Evolutionary conservation across 2,113 vertebrate genomes (phyloP).

Genomic region (Ursus arctos): DNA sequence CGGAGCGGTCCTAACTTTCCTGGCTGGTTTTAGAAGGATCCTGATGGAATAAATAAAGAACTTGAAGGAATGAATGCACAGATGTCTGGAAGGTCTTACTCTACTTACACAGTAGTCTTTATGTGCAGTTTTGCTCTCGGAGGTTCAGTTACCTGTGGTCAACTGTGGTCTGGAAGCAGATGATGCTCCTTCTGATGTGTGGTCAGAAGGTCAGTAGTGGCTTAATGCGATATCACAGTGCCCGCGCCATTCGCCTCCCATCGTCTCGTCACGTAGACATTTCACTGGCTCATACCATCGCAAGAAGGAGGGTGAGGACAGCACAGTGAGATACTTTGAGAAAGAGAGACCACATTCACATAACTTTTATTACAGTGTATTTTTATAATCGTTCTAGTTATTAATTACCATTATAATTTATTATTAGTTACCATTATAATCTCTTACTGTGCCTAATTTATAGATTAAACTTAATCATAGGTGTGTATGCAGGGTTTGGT

Average conservation of each 20-base stretch:
- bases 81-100: neutral
- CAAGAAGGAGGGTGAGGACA: neutral
- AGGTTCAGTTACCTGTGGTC: neutral
- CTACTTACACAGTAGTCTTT: neutral
- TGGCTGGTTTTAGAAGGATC: neutral
- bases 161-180: neutral
- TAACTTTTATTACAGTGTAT: neutral
- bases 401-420: neutral
- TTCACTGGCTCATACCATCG: neutral
- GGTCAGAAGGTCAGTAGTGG: neutral
- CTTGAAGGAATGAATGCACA: neutral
- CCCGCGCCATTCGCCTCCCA: neutral
- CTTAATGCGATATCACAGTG: neutral
- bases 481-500: neutral
- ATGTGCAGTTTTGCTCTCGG: neutral
- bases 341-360: neutral
- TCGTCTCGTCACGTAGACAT: neutral
- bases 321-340: neutral
- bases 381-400: neutral
- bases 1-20: neutral
- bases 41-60: neutral
- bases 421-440: neutral
- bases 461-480: neutral
- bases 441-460: neutral
- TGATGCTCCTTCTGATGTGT: neutral